A percentile compares a stretch with the other conserved stretches of the same genome.
Conservation (phyloP, 1,140 invertebrate species). For the Drosophila rufa region DNA sequence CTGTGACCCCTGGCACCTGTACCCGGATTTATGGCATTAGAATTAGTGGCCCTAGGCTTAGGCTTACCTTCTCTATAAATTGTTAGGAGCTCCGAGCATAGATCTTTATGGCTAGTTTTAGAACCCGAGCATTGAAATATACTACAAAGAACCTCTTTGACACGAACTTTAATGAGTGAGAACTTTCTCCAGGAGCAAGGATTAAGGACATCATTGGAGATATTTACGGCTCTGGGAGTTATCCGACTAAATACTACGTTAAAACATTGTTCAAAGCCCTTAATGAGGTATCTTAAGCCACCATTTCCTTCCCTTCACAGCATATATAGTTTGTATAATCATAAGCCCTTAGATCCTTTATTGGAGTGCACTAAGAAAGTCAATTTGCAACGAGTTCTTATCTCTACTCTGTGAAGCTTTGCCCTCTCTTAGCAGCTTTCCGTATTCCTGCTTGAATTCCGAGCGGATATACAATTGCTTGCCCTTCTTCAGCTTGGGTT, state of each 20-base stretch:
- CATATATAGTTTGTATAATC: not conserved
- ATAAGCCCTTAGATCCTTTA: conserved; percentile 9
- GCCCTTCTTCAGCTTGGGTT: conserved; percentile 76
- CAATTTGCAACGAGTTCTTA: conserved; percentile 45
- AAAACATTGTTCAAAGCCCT: too few species aligned
- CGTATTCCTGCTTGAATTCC: conserved; percentile 67
- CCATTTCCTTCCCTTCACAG: not conserved
- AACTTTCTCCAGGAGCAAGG: not conserved
- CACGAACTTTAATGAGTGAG: not conserved
- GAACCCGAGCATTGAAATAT: conserved; percentile 22
- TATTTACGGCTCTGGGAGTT: too few species aligned
- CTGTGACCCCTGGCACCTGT: conserved; percentile 37
- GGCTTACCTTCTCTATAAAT: conserved; percentile 39
- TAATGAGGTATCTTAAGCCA: too few species aligned
- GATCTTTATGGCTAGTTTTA: conserved; percentile 21
- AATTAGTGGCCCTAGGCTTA: conserved; percentile 56
- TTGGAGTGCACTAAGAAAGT: conserved; percentile 61
- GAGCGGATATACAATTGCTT: conserved; percentile 56
- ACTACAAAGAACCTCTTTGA: conserved; percentile 17
- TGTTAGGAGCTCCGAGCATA: conserved; percentile 67
- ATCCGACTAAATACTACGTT: too few species aligned
- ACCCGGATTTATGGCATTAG: conserved; percentile 64
- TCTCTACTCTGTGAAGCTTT: conserved; percentile 2
- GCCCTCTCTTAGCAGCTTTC: conserved; percentile 30
- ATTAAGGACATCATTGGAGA: too few species aligned